These are phyloP conservation scores for Dasysyrphus tricinctus DNA, from an alignment of 2,888 invertebrate genomes.

Conservation along the genomic window DNA sequence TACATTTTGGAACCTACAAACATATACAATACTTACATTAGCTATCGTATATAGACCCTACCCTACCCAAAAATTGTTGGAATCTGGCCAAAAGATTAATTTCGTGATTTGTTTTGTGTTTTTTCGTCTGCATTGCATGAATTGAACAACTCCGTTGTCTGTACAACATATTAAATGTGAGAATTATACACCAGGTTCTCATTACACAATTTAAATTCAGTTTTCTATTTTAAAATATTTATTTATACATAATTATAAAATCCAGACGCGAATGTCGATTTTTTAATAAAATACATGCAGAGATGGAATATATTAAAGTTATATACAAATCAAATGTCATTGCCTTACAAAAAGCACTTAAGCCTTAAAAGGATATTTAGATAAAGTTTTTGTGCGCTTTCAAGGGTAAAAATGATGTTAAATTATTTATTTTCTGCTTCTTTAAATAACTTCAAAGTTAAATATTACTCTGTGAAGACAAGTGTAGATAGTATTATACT, in stretches of 20 bases:
- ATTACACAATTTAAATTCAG: constrained; percentile 5
- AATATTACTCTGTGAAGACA: not conserved
- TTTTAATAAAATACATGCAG: not conserved
- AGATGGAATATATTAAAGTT: not conserved
- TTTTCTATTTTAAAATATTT: not conserved
- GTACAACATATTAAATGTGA: constrained; percentile 35
- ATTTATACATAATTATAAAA: constrained; percentile 1
- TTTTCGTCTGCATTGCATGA: constrained; percentile 40
- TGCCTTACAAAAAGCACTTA: constrained; percentile 14
- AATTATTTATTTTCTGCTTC: constrained; percentile 8
- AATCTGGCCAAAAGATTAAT: constrained; percentile 61
- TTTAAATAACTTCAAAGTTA: constrained; percentile 3
- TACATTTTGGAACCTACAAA: not conserved
- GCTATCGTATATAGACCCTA: too few relatives aligned
- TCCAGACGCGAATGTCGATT: not conserved
- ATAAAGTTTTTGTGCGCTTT: constrained; percentile 20
- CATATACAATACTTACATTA: not conserved
- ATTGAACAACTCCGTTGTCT: constrained; percentile 6
- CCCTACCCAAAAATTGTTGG: constrained; percentile 29
- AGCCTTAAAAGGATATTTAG: constrained; percentile 7
- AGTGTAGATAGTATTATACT: not conserved
- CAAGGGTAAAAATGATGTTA: constrained; percentile 16
- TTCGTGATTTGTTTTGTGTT: constrained; percentile 49
- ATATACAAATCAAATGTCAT: constrained; percentile 10
- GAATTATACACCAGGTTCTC: constrained; percentile 42